These are phyloP conservation scores for Parus major DNA, from an alignment of 2,113 vertebrate genomes.

Conservation along the genomic window DNA sequence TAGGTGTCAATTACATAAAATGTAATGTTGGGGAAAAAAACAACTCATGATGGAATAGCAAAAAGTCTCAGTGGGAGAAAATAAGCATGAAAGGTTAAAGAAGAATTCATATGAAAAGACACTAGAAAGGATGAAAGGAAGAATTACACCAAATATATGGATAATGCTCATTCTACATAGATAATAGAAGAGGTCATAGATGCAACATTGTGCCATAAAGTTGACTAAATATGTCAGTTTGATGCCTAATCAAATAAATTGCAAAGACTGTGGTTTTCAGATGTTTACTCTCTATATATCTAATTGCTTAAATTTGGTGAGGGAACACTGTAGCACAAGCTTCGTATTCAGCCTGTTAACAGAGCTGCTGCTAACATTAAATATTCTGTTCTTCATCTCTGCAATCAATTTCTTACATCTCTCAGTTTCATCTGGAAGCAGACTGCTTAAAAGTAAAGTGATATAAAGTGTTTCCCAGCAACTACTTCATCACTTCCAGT, in stretches of 20 bases:
- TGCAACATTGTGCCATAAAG: background rate
- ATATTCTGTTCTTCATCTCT: slow-evolving; percentile 12
- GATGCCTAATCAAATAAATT: background rate
- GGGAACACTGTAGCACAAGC: background rate
- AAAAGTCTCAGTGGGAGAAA: background rate
- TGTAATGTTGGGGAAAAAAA: background rate
- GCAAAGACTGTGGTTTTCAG: background rate
- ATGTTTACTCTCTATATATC: background rate
- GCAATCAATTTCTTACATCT: slow-evolving; percentile 49
- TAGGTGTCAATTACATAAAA: background rate
- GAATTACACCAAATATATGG: background rate
- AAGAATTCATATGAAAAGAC: background rate
- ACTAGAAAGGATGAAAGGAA: background rate
- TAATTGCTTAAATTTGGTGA: background rate
- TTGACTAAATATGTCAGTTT: background rate
- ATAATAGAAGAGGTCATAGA: background rate
- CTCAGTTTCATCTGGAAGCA: slow-evolving; percentile 10
- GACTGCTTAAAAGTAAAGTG: slow-evolving; percentile 41
- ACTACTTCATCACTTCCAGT: slow-evolving; percentile 39
- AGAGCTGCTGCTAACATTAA: background rate
- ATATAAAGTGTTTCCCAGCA: slow-evolving; percentile 63
- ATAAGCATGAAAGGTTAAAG: background rate
- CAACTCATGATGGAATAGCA: background rate
- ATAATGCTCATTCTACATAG: background rate
- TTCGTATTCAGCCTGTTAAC: background rate